phyloP scores from a whole-genome alignment of 2,797 vertebrate species.

The Trachurus trachurus region DNA sequence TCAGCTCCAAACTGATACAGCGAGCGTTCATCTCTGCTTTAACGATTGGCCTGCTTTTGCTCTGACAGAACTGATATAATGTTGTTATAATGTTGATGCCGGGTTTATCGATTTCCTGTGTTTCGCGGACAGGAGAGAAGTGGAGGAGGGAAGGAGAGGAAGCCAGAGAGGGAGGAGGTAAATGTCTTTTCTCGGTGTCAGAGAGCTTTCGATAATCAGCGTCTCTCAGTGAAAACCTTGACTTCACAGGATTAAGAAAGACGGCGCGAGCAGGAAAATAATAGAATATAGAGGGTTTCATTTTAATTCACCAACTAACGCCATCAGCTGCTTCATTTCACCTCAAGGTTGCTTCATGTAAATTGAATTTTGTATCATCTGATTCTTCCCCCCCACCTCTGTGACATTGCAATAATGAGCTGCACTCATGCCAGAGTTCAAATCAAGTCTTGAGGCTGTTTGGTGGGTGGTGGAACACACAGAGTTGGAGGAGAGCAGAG shows the following conservation, averaged over 20 bases:
- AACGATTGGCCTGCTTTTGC: constrained; percentile 56
- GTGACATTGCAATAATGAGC: constrained; percentile 69
- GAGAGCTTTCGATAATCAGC: constrained; percentile 55
- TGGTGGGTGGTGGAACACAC: constrained; percentile 43
- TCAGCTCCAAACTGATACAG: constrained; percentile 59
- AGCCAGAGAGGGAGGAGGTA: constrained; percentile 5
- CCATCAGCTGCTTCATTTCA: constrained; percentile 57
- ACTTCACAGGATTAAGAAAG: constrained; percentile 56
- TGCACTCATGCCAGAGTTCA: constrained; percentile 58
- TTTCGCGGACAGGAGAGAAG: constrained; percentile 28
- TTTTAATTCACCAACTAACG: constrained; percentile 60
- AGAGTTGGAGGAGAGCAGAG: constrained; percentile 18
- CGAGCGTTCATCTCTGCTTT: constrained; percentile 43
- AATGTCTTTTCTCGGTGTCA: constrained; percentile 34
- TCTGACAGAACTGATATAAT: constrained; percentile 67
- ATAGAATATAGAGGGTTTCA: constrained; percentile 53
- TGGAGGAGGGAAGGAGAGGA: constrained; percentile 14
- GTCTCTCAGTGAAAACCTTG: constrained; percentile 46
- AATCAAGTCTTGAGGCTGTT: constrained; percentile 60
- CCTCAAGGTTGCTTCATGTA: constrained; percentile 65
- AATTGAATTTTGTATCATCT: constrained; percentile 69
- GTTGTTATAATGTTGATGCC: constrained; percentile 69
- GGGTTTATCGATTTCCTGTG: constrained; percentile 60
- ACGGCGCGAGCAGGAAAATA: constrained; percentile 42
- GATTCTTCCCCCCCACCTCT: constrained; percentile 50